Percentiles rank a stretch among this genome's conserved stretches.
Evolutionary conservation across 37 sponge, comb jelly and placozoan genomes (phyloP).

Genomic region (Trichoplax adhaerens): DNA sequence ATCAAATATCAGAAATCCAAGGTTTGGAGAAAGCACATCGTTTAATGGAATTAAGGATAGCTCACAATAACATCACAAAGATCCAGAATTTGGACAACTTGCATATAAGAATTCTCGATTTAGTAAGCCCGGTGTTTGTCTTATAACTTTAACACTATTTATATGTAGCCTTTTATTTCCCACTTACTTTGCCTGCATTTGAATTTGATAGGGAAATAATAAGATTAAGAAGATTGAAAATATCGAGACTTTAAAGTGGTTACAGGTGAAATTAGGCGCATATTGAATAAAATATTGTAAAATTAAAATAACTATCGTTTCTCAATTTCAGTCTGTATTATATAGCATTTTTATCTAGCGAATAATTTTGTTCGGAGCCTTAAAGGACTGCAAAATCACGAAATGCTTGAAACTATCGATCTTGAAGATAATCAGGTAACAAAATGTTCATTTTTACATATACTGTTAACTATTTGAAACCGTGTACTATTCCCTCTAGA

Average conservation of each 20-base stretch:
- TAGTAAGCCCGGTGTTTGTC: slow-evolving; percentile 17
- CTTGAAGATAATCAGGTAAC: slow-evolving; percentile 48
- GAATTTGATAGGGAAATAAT: slow-evolving; percentile 28
- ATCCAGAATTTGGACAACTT: slow-evolving; percentile 25
- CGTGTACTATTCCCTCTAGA: slow-evolving; percentile 5
- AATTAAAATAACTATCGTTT: too few relatives aligned
- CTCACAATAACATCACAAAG: slow-evolving; percentile 36
- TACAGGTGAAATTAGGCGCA: slow-evolving; percentile 21
- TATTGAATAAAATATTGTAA: too few relatives aligned
- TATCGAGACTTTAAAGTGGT: slow-evolving; percentile 23
- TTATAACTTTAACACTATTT: too few relatives aligned
- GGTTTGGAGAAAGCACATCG: slow-evolving; percentile 17
- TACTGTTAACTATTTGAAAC: not conserved
- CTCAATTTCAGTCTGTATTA: too few relatives aligned
- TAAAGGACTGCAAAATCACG: slow-evolving; percentile 32
- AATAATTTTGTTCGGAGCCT: slow-evolving; percentile 45
- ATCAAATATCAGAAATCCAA: slow-evolving; percentile 37
- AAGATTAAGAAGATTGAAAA: slow-evolving; percentile 25
- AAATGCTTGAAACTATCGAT: slow-evolving; percentile 26
- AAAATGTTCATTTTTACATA: not conserved
- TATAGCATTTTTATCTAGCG: slow-evolving; percentile 46
- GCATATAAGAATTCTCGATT: slow-evolving; percentile 28
- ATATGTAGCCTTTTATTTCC: too few relatives aligned
- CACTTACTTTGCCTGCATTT: not conserved
- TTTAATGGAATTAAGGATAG: slow-evolving; percentile 32